Conservation (phyloP, 2,797 vertebrate species). For the Hozukius guyotensis region DNA sequence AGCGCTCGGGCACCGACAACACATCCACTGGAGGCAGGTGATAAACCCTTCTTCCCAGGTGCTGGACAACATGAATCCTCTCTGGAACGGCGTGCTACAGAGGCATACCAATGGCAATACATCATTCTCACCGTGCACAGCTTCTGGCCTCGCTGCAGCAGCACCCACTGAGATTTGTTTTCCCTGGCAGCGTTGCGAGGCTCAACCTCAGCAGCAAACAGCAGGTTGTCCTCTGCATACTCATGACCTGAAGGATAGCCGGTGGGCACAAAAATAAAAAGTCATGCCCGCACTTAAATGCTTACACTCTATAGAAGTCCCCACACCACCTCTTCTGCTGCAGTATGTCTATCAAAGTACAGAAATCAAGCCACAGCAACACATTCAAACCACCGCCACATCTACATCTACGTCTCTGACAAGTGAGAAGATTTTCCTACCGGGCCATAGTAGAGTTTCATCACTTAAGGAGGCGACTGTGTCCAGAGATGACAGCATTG, state of each 20-base stretch:
- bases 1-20: slow-evolving; percentile 35
- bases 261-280: slow-evolving; percentile 2
- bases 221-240: slow-evolving; percentile 94
- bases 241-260: slow-evolving; percentile 87
- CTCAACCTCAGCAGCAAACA: slow-evolving; percentile 92
- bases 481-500: slow-evolving; percentile 96
- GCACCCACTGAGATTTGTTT: slow-evolving; percentile 90
- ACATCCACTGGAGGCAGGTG: slow-evolving; percentile 41
- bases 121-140: slow-evolving; percentile 86
- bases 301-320: not conserved
- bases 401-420: not conserved
- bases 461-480: slow-evolving; percentile 87
- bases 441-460: slow-evolving; percentile 93
- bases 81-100: slow-evolving; percentile 24
- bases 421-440: slow-evolving; percentile 72
- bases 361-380: not conserved
- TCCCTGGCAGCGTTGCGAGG: slow-evolving; percentile 87
- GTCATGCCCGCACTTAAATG: not conserved
- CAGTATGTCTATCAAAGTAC: not conserved
- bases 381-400: not conserved
- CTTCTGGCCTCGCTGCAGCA: slow-evolving; percentile 86
- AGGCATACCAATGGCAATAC: slow-evolving; percentile 60
- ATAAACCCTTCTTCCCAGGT: slow-evolving; percentile 62
- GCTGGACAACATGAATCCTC: slow-evolving; percentile 49
- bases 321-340: not conserved